A percentile compares a stretch with the other conserved stretches of the same genome.
phyloP scores from a whole-genome alignment of 1,140 invertebrate species.

The Nasonia giraulti region DNA sequence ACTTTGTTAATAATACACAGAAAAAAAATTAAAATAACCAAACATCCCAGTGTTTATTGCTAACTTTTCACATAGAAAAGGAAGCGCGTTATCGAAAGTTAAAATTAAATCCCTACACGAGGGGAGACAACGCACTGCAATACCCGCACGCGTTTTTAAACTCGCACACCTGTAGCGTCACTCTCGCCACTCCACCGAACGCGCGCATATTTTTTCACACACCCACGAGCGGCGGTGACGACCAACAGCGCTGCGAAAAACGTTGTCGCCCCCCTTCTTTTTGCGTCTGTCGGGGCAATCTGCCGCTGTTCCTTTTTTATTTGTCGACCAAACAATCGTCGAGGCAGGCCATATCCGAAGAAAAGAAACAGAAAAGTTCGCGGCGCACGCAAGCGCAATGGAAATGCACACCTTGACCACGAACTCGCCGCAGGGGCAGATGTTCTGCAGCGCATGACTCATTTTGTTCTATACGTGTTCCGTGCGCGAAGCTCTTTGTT shows the following conservation, averaged over 20 bases:
- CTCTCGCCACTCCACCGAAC: background rate
- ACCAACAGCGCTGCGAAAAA: slow-evolving; percentile 10
- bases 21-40: too few relatives aligned
- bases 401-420: slow-evolving; percentile 36
- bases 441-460: slow-evolving; percentile 1
- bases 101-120: background rate
- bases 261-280: background rate
- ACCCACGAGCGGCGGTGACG: background rate
- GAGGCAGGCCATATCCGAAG: background rate
- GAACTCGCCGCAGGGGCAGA: slow-evolving; percentile 28
- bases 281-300: slow-evolving; percentile 12
- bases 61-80: too few relatives aligned
- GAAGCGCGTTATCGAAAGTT: background rate
- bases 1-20: background rate
- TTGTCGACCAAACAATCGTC: slow-evolving; percentile 43
- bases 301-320: slow-evolving; percentile 16
- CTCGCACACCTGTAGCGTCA: slow-evolving; percentile 29
- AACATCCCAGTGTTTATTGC: too few relatives aligned
- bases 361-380: slow-evolving; percentile 21
- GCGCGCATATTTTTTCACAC: background rate
- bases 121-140: background rate
- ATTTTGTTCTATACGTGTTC: background rate
- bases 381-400: slow-evolving; percentile 23
- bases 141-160: background rate
- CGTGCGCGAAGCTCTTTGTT: background rate